Conservation (phyloP, 1,140 invertebrate genomes). For the Sesamia nonagrioides region DNA sequence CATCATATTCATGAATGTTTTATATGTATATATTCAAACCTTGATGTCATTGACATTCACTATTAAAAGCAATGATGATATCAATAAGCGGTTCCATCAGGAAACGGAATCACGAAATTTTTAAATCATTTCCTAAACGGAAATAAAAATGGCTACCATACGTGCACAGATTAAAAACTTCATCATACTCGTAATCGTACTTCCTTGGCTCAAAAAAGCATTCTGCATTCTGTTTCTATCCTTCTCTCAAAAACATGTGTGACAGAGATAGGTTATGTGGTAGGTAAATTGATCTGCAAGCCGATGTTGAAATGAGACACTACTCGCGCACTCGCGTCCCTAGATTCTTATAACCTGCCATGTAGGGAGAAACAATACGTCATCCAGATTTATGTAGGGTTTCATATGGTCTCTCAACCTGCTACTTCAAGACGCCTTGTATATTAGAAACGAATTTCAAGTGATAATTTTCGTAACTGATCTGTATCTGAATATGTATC, state of each 20-base stretch:
- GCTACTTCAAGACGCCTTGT: too few species aligned
- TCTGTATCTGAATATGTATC: too few species aligned
- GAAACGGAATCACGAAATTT: conserved; percentile 19
- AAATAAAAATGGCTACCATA: conserved; percentile 42
- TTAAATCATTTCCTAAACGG: conserved; percentile 37
- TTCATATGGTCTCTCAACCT: conserved; percentile 47
- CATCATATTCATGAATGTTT: neutral
- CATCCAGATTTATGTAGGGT: conserved; percentile 68
- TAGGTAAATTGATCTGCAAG: conserved; percentile 50
- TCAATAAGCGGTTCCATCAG: conserved; percentile 14
- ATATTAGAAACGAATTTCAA: neutral
- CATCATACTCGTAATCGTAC: conserved; percentile 33
- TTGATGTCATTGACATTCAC: conserved; percentile 21
- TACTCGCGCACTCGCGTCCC: conserved; percentile 51
- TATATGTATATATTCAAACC: conserved; percentile 20
- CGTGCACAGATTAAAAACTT: conserved; percentile 46
- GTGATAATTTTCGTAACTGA: neutral
- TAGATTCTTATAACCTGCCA: conserved; percentile 65
- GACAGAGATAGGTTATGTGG: conserved; percentile 38
- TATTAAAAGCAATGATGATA: conserved; percentile 22
- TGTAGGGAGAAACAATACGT: conserved; percentile 65
- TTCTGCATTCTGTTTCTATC: conserved; percentile 37
- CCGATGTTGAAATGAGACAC: conserved; percentile 53
- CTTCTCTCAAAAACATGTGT: neutral
- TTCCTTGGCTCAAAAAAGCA: conserved; percentile 43